A percentile compares a stretch with the other conserved stretches of the same genome.
phyloP scores from a whole-genome alignment of 2,888 invertebrate genomes.

The Megaustenia siamemsis region DNA sequence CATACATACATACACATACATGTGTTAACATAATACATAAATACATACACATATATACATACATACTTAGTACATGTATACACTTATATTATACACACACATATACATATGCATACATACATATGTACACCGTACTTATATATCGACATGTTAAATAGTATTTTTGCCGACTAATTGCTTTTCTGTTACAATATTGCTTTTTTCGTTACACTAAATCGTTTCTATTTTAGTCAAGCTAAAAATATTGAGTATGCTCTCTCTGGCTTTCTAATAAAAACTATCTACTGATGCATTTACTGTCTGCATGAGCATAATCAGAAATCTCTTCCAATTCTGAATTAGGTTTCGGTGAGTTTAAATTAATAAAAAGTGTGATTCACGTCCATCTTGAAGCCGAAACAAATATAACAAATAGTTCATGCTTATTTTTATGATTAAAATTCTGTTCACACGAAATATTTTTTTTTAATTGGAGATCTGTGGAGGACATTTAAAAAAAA shows the following conservation, averaged over 20 bases:
- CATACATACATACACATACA: too few species aligned
- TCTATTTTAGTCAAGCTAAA: not conserved
- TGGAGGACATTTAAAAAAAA: slow-evolving; percentile 47
- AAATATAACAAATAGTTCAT: not conserved
- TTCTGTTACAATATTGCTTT: too few species aligned
- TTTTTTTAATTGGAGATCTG: slow-evolving; percentile 38
- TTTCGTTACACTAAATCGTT: not conserved
- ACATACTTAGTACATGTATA: too few species aligned
- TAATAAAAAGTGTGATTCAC: too few species aligned
- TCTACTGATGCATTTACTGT: not conserved
- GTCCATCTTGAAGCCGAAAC: not conserved
- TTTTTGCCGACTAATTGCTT: too few species aligned
- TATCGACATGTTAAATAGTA: too few species aligned
- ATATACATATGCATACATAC: too few species aligned
- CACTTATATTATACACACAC: too few species aligned
- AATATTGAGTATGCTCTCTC: not conserved
- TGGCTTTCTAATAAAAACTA: slow-evolving; percentile 20
- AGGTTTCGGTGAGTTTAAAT: not conserved
- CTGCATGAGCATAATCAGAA: not conserved
- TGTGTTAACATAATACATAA: too few species aligned
- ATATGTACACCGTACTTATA: too few species aligned
- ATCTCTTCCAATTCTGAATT: not conserved
- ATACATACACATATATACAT: too few species aligned
- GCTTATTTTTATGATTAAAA: not conserved
- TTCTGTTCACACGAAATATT: not conserved